These are phyloP conservation scores for Litoditis marina DNA, from an alignment of 2,888 invertebrate genomes.

Conservation along the genomic window DNA sequence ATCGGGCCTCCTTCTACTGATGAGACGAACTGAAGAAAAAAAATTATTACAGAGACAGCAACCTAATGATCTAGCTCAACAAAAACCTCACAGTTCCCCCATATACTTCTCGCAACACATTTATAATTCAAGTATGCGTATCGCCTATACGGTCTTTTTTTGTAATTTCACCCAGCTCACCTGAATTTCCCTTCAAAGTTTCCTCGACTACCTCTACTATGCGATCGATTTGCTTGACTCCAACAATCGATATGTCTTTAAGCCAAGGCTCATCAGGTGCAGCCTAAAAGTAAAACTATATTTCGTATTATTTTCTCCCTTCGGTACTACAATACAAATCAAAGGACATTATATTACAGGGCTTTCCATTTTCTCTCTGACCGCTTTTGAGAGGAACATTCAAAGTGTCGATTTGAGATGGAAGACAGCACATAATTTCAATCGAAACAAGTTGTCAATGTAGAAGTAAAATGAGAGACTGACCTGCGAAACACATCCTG, in stretches of 20 bases:
- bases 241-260: slow-evolving; percentile 83
- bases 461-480: too few relatives aligned
- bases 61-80: not conserved
- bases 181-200: slow-evolving; percentile 77
- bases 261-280: slow-evolving; percentile 63
- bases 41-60: not conserved
- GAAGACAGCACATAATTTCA: too few relatives aligned
- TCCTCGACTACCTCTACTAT: slow-evolving; percentile 97
- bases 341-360: too few relatives aligned
- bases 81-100: slow-evolving; percentile 69
- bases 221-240: slow-evolving; percentile 95
- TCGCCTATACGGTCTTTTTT: too few relatives aligned
- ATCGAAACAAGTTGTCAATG: too few relatives aligned
- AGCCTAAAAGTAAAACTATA: slow-evolving; percentile 66
- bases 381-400: too few relatives aligned
- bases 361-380: too few relatives aligned
- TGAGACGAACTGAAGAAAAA: slow-evolving; percentile 29
- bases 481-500: slow-evolving; percentile 91
- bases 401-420: too few relatives aligned
- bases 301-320: not conserved
- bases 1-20: slow-evolving; percentile 69
- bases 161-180: too few relatives aligned
- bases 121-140: too few relatives aligned
- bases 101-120: slow-evolving; percentile 95
- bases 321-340: too few relatives aligned